These are phyloP conservation scores for Euspilapteryx auroguttella DNA, from an alignment of 2,888 invertebrate genomes.

Conservation along the genomic window DNA sequence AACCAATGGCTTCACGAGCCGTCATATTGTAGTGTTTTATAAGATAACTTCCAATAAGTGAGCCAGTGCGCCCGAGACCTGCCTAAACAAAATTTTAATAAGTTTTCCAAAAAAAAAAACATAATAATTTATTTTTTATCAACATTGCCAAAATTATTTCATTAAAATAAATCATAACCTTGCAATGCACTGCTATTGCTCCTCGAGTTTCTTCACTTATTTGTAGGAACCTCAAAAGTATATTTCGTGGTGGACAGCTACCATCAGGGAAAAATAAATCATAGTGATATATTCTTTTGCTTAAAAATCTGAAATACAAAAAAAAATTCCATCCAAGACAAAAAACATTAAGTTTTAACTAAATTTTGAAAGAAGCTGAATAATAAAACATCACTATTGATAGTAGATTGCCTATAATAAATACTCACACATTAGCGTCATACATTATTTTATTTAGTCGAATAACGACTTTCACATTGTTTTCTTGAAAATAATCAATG, in stretches of 20 bases:
- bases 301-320: constrained; percentile 21
- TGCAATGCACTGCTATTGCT: constrained; percentile 89
- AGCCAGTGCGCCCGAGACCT: constrained; percentile 88
- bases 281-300: constrained; percentile 81
- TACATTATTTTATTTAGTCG: constrained; percentile 84
- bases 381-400: too few species aligned
- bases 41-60: constrained; percentile 84
- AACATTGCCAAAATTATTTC: too few species aligned
- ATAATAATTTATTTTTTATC: too few species aligned
- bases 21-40: constrained; percentile 83
- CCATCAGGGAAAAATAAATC: constrained; percentile 91
- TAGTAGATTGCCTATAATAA: background rate
- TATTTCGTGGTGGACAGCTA: constrained; percentile 77
- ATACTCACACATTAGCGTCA: constrained; percentile 66
- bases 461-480: constrained; percentile 80
- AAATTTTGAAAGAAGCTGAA: too few species aligned
- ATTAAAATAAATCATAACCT: too few species aligned
- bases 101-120: background rate
- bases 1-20: constrained; percentile 82
- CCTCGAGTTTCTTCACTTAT: constrained; percentile 73
- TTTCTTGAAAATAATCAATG: constrained; percentile 79
- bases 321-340: constrained; percentile 1
- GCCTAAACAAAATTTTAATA: constrained; percentile 59
- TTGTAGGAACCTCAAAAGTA: constrained; percentile 78
- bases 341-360: too few species aligned